Evolutionary conservation across 2,113 vertebrate genomes (phyloP).

Genomic region (Etia nguti): DNA sequence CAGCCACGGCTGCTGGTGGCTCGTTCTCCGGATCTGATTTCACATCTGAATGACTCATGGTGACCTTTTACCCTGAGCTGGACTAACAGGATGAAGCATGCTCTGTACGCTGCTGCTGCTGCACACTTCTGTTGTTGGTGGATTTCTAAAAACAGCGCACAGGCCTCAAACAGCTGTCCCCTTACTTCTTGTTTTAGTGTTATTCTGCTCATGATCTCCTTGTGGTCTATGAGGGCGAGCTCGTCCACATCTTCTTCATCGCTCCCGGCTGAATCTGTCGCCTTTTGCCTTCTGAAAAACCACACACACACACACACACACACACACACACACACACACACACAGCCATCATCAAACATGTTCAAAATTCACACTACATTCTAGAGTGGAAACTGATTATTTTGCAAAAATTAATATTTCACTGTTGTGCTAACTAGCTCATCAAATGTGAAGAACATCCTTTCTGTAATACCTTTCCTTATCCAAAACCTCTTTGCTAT

Average conservation of each 20-base stretch:
- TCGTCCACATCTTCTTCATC: slow-evolving; percentile 90
- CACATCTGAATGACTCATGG: slow-evolving; percentile 3
- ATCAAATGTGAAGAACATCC: not conserved
- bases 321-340: no score
- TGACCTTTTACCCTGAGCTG: slow-evolving; percentile 21
- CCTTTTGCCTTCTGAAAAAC: slow-evolving; percentile 75
- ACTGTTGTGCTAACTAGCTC: not conserved
- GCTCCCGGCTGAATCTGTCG: slow-evolving; percentile 71
- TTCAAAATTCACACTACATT: not conserved
- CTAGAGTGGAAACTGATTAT: not conserved
- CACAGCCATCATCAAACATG: not conserved
- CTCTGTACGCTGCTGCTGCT: not conserved
- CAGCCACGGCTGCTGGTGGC: slow-evolving; percentile 22
- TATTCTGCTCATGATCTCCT: slow-evolving; percentile 89
- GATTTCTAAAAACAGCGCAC: not conserved
- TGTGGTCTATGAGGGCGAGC: slow-evolving; percentile 93
- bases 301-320: not conserved
- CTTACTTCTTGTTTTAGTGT: slow-evolving; percentile 93
- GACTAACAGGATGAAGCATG: slow-evolving; percentile 3
- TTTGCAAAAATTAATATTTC: not conserved
- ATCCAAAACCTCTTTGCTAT: slow-evolving; percentile 70
- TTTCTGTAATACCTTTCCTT: slow-evolving; percentile 61
- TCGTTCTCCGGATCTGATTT: not conserved
- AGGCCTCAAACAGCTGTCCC: not conserved
- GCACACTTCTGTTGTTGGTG: not conserved